A percentile compares a stretch with the other conserved stretches of the same genome.
Evolutionary conservation across 2,888 invertebrate species (phyloP).

Genomic region (Meteorus colon): DNA sequence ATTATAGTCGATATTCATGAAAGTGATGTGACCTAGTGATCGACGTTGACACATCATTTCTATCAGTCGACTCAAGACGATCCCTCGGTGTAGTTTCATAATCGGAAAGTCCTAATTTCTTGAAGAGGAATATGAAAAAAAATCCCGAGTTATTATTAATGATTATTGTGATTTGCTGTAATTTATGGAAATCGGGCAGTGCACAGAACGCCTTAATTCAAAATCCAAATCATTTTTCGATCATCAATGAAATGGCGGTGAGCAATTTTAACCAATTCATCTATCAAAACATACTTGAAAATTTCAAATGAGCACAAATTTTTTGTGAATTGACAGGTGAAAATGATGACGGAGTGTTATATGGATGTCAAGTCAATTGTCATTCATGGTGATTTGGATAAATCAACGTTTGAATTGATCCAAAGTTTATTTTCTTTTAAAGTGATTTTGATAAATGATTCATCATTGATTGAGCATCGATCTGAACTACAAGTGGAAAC

Average conservation of each 20-base stretch:
- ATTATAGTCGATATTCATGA: too few species aligned
- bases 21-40: too few species aligned
- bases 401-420: not conserved
- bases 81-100: too few species aligned
- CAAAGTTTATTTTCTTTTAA: too few species aligned
- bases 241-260: not conserved
- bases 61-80: too few species aligned
- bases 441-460: not conserved
- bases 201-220: not conserved
- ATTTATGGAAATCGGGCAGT: not conserved
- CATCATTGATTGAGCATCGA: not conserved
- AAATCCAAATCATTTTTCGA: not conserved
- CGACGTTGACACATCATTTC: too few species aligned
- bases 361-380: not conserved
- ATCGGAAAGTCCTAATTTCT: too few species aligned
- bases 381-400: not conserved
- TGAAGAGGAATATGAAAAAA: too few species aligned
- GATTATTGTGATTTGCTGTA: not conserved
- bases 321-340: not conserved
- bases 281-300: too few species aligned
- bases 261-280: not conserved
- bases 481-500: not conserved
- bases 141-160: not conserved
- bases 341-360: not conserved
- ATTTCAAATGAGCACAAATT: too few species aligned